phyloP scores from a whole-genome alignment of 1,140 invertebrate genomes.

The Brachionus manjavacas region DNA sequence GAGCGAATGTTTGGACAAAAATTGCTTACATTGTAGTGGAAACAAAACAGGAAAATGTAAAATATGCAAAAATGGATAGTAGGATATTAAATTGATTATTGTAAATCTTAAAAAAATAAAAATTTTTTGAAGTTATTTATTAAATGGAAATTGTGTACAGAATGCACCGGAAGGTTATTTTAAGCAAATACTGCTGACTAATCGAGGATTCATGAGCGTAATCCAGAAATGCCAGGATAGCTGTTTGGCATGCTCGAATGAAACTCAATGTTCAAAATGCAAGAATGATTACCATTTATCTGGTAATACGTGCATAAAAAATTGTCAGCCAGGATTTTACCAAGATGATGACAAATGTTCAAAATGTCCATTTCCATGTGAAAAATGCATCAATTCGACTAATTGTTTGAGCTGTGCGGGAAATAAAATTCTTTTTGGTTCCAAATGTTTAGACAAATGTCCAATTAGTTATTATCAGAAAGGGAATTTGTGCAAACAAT shows the following conservation, averaged over 20 bases:
- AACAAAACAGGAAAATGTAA: background rate
- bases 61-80: constrained; percentile 28
- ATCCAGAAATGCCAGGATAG: background rate
- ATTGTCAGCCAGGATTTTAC: constrained; percentile 4
- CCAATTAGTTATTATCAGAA: constrained; percentile 42
- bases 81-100: background rate
- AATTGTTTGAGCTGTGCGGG: background rate
- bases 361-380: constrained; percentile 14
- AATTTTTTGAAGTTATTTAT: background rate
- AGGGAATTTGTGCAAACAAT: constrained; percentile 63
- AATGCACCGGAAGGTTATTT: background rate
- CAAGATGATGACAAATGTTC: background rate
- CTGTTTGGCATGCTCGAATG: background rate
- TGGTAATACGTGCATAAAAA: background rate
- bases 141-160: background rate
- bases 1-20: background rate
- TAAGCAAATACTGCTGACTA: background rate
- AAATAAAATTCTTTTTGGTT: constrained; percentile 13
- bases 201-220: background rate
- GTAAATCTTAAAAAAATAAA: background rate
- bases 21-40: background rate
- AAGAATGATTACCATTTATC: background rate
- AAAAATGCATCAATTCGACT: constrained; percentile 1
- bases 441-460: constrained; percentile 44
- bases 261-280: constrained; percentile 3